These are phyloP conservation scores for Lepisosteus osseus DNA, from an alignment of 2,113 vertebrate genomes.

Conservation along the genomic window DNA sequence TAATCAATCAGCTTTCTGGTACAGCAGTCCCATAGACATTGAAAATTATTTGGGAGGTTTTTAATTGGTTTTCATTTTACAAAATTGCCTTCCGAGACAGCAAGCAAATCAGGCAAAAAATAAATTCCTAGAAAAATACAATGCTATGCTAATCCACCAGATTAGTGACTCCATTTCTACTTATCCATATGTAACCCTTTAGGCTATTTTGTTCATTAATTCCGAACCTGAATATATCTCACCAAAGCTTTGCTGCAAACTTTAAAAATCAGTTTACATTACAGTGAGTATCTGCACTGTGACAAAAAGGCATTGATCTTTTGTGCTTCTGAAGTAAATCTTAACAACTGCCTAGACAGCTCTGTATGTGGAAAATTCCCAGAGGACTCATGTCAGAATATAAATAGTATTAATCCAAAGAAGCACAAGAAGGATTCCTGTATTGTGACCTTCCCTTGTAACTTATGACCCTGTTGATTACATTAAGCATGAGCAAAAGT, in stretches of 20 bases:
- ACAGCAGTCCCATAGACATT: too few species aligned
- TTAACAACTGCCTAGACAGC: constrained; percentile 28
- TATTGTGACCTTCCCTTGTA: constrained; percentile 43
- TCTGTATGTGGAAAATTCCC: constrained; percentile 36
- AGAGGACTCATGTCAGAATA: not conserved
- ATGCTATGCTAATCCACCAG: constrained; percentile 43
- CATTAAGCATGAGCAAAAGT: too few species aligned
- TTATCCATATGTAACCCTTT: constrained; percentile 35
- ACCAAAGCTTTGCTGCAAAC: constrained; percentile 23
- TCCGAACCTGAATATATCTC: constrained; percentile 4
- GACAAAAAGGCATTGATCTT: constrained; percentile 32
- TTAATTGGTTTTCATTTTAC: too few species aligned
- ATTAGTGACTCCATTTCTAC: constrained; percentile 40
- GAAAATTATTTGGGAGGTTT: too few species aligned
- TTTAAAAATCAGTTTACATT: not conserved
- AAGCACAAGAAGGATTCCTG: constrained; percentile 34
- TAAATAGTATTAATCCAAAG: too few species aligned
- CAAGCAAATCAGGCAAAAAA: constrained; percentile 14
- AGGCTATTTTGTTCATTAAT: constrained; percentile 29
- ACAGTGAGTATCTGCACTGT: constrained; percentile 4
- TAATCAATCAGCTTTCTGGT: too few species aligned
- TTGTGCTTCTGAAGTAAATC: constrained; percentile 26
- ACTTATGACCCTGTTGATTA: not conserved
- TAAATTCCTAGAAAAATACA: constrained; percentile 27
- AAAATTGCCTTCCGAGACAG: not conserved